These are phyloP conservation scores for Malurus elegans DNA, from an alignment of 2,113 vertebrate species.

Conservation along the genomic window DNA sequence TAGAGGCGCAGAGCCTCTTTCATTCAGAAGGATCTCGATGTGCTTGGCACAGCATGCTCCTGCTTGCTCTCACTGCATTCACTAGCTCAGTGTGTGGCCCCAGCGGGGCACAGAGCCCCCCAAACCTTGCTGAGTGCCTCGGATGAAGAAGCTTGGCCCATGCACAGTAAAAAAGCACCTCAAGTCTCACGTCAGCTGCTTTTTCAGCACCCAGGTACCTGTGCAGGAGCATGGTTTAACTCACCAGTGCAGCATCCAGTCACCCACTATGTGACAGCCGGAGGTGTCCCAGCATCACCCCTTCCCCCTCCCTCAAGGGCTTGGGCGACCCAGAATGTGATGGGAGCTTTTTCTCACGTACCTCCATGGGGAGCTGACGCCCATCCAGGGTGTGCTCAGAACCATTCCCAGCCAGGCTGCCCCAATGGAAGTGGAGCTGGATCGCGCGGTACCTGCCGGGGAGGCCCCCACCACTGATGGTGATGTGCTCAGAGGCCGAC, in stretches of 20 bases:
- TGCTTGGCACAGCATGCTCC: background rate
- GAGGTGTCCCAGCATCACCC: background rate
- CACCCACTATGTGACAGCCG: background rate
- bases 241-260: accelerated
- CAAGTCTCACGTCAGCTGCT: background rate
- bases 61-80: background rate
- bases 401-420: conserved; percentile 67
- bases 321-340: accelerated
- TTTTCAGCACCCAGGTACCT: background rate
- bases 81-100: background rate
- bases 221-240: accelerated
- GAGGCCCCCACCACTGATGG: conserved; percentile 76
- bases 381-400: conserved; percentile 83
- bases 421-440: conserved; percentile 90
- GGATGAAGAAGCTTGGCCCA: accelerated
- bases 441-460: conserved; percentile 69
- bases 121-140: background rate
- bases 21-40: background rate
- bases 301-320: background rate
- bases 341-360: background rate
- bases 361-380: conserved; percentile 83
- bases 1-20: background rate
- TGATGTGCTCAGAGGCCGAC: conserved; percentile 40
- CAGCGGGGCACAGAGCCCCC: background rate
- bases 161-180: accelerated